Evolutionary conservation across 2,797 vertebrate species (phyloP).

Genomic region (Petrocephalus schoutedeni): DNA sequence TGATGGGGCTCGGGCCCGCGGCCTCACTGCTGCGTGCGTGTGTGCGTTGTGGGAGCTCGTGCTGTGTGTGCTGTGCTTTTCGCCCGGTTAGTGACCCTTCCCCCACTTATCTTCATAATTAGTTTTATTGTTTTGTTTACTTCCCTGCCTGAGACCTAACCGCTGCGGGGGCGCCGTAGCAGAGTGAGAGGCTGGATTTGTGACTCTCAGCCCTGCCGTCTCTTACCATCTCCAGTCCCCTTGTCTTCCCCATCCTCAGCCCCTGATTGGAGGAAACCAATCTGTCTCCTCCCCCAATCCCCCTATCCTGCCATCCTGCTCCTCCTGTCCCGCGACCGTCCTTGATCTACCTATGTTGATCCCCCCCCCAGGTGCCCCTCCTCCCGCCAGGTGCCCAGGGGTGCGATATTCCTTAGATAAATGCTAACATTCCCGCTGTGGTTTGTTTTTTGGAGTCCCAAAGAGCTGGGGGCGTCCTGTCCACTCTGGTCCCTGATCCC

Average conservation of each 20-base stretch:
- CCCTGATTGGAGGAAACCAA: not conserved
- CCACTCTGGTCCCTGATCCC: not conserved
- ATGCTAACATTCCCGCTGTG: not conserved
- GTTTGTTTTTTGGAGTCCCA: not conserved
- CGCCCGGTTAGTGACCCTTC: not conserved
- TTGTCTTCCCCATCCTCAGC: not conserved
- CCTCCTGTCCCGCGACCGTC: not conserved
- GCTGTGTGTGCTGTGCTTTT: not conserved
- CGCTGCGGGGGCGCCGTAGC: not conserved
- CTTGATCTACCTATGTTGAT: not conserved
- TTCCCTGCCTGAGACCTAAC: not conserved
- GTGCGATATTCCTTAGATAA: not conserved
- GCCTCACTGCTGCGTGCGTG: not conserved
- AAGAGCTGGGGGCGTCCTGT: not conserved
- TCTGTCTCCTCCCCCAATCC: conserved; percentile 1
- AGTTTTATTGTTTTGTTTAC: not conserved
- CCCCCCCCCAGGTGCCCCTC: not conserved
- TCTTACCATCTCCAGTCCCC: not conserved
- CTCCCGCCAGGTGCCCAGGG: not conserved
- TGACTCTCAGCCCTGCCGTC: not conserved
- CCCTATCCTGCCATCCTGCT: not conserved
- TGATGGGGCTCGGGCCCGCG: not conserved
- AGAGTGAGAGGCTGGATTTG: not conserved
- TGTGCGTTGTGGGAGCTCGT: not conserved
- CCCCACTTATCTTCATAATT: not conserved